phyloP scores from a whole-genome alignment of 2,113 vertebrate genomes.

The Megaptera novaeangliae region DNA sequence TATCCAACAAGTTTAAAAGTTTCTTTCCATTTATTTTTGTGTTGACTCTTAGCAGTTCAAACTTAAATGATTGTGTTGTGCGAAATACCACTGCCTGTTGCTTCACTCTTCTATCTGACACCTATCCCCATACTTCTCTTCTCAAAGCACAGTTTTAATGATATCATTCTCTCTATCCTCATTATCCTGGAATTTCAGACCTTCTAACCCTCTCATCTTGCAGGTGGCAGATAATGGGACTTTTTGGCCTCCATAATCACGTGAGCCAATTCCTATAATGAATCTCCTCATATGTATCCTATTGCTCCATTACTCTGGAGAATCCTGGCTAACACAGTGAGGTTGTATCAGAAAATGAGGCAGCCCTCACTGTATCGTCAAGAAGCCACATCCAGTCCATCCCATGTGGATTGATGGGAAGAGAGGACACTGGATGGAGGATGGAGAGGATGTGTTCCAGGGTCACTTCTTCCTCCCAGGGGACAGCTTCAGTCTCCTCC shows the following conservation, averaged over 20 bases:
- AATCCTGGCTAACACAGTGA: neutral
- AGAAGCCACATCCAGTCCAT: neutral
- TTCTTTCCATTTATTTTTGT: neutral
- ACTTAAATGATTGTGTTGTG: neutral
- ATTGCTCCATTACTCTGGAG: neutral
- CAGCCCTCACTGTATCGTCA: neutral
- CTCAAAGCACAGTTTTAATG: neutral
- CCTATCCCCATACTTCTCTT: neutral
- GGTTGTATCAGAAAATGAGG: neutral
- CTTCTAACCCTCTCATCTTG: neutral
- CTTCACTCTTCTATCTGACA: neutral
- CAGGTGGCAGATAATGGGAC: neutral
- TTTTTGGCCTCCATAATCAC: neutral
- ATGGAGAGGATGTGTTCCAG: neutral
- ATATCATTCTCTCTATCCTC: neutral
- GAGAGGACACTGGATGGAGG: neutral
- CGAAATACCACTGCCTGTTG: neutral
- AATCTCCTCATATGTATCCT: neutral
- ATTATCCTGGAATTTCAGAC: neutral
- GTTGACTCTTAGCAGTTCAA: neutral
- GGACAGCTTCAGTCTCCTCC: neutral
- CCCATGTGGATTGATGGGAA: accelerated
- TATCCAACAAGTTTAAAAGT: neutral
- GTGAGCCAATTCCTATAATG: neutral
- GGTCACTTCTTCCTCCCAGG: neutral